phyloP scores from a whole-genome alignment of 2,797 vertebrate species.

The Enteromius treurensis region DNA sequence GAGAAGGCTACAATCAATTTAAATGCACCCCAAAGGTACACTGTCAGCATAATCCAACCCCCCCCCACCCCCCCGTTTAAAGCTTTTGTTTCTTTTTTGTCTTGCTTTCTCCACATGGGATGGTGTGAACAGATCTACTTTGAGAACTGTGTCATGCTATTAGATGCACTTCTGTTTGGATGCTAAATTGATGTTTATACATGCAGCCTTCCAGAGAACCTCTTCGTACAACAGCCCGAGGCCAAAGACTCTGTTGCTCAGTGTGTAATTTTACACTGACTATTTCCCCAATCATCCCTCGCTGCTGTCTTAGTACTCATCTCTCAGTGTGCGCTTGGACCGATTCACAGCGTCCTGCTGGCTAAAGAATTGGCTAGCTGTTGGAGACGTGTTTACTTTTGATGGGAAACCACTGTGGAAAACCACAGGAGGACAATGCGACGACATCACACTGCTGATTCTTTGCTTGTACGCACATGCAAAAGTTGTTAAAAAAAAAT shows the following conservation, averaged over 20 bases:
- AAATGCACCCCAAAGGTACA: not conserved
- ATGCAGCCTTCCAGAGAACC: conserved; percentile 28
- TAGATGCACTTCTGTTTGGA: conserved; percentile 12
- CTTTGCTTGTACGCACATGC: not conserved
- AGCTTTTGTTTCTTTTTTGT: not conserved
- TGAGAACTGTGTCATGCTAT: not conserved
- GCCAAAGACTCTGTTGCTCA: not conserved
- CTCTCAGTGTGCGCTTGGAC: conserved; percentile 6
- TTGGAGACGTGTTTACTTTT: conserved; percentile 37
- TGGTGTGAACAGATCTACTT: conserved; percentile 7
- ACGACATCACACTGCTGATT: not conserved
- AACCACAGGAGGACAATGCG: conserved; percentile 14
- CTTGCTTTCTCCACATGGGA: not conserved
- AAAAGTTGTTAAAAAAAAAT: not conserved
- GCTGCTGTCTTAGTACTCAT: conserved; percentile 20
- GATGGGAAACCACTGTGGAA: conserved; percentile 20
- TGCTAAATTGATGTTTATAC: conserved; percentile 27
- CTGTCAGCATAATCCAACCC: not conserved
- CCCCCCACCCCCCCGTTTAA: no score
- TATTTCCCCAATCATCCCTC: conserved; percentile 30
- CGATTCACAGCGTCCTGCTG: conserved; percentile 26
- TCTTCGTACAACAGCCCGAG: conserved; percentile 8
- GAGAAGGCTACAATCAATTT: not conserved
- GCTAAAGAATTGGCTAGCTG: conserved; percentile 43
- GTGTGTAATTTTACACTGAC: conserved; percentile 30